A percentile compares a stretch with the other conserved stretches of the same genome.
These are phyloP conservation scores for Emmelina monodactyla DNA, from an alignment of 2,888 invertebrate genomes.

Conservation along the genomic window DNA sequence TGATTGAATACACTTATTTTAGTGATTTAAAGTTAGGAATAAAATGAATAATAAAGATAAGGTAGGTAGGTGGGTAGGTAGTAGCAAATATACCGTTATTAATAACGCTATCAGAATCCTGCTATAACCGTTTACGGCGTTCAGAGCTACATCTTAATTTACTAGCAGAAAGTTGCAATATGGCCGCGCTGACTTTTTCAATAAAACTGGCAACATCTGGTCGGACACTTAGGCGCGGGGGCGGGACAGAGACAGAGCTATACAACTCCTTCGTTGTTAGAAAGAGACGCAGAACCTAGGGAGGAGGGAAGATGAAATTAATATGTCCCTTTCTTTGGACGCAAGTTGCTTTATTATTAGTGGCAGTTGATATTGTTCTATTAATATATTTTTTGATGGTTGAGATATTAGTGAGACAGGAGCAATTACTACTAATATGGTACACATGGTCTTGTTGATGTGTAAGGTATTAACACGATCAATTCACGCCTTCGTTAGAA, in stretches of 20 bases:
- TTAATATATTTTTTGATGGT: no score
- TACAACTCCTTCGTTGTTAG: constrained; percentile 14
- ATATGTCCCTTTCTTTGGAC: constrained; percentile 60
- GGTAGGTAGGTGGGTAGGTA: no score
- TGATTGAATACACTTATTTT: no score
- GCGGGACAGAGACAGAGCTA: constrained; percentile 31
- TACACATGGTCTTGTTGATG: no score
- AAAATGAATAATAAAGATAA: no score
- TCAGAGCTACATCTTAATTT: constrained; percentile 60
- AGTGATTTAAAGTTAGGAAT: no score
- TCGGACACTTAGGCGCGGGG: constrained; percentile 54
- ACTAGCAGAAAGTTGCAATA: constrained; percentile 51
- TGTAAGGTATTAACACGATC: no score
- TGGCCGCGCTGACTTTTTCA: constrained; percentile 59
- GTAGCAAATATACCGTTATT: constrained; percentile 16
- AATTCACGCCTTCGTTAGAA: no score
- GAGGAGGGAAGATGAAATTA: constrained; percentile 48
- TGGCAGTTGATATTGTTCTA: constrained; percentile 24
- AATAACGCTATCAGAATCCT: constrained; percentile 4
- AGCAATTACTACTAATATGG: no score
- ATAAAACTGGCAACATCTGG: constrained; percentile 62
- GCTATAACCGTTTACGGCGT: constrained; percentile 29
- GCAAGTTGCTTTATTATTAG: constrained; percentile 49
- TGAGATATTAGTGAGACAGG: no score
- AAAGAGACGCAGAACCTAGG: constrained; percentile 26